A percentile compares a stretch with the other conserved stretches of the same genome.
Evolutionary conservation across 2,797 vertebrate species (phyloP).

Genomic region (Ctenopoma multispine): DNA sequence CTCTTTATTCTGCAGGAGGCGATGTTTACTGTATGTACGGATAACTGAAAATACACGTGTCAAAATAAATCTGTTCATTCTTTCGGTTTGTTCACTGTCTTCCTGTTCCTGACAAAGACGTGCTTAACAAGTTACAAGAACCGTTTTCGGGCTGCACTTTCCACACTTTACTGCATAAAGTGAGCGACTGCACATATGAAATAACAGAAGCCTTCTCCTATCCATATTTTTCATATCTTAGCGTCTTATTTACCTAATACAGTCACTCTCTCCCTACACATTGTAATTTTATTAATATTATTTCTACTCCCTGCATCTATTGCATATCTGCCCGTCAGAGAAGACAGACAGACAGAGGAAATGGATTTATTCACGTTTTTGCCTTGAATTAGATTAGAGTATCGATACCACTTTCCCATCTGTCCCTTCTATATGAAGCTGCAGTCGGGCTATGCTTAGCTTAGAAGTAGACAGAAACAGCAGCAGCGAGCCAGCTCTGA

Average conservation of each 20-base stretch:
- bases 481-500: too few species aligned
- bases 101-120: neutral
- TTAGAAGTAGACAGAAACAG: neutral
- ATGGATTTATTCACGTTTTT: neutral
- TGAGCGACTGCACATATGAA: neutral
- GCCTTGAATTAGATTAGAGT: neutral
- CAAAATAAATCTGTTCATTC: slow-evolving; percentile 17
- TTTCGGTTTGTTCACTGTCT: neutral
- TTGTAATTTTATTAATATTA: neutral
- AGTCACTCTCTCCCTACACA: neutral
- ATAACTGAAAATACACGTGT: slow-evolving; percentile 8
- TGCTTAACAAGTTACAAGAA: neutral
- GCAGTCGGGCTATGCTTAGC: neutral
- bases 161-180: neutral
- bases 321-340: too few species aligned
- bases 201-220: neutral
- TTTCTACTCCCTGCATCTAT: neutral
- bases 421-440: neutral
- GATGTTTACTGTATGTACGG: slow-evolving; percentile 1
- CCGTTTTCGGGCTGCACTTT: neutral
- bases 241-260: neutral
- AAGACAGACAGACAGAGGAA: neutral
- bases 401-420: neutral
- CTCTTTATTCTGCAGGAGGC: slow-evolving; percentile 25
- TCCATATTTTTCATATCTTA: neutral